phyloP scores from a whole-genome alignment of 2,888 invertebrate species.

The Trichopria drosophilae region DNA sequence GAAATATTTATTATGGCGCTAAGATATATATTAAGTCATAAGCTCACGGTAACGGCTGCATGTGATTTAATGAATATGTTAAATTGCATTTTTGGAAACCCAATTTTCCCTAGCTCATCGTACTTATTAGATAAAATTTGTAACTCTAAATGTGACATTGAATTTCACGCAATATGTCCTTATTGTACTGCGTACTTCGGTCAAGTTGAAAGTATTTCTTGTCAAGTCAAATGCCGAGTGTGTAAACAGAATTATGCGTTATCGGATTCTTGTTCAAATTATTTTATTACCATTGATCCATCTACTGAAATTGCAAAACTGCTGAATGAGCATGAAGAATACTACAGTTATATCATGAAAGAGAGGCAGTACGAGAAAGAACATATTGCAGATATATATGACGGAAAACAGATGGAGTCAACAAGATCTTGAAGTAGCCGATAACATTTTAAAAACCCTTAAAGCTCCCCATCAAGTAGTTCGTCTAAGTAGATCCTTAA shows the following conservation, averaged over 20 bases:
- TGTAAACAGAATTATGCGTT: conserved; percentile 5
- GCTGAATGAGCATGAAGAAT: too few species aligned
- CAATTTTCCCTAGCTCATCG: conserved; percentile 24
- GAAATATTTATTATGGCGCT: conserved; percentile 17
- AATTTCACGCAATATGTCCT: conserved; percentile 20
- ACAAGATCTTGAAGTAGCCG: not conserved
- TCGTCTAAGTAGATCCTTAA: not conserved
- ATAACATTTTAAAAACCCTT: not conserved
- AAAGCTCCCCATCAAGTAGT: conserved; percentile 2
- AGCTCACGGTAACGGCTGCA: conserved; percentile 13
- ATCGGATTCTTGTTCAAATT: conserved; percentile 3
- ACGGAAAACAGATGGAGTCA: too few species aligned
- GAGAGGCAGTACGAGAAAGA: not conserved
- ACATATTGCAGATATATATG: not conserved
- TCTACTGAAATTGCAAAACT: too few species aligned
- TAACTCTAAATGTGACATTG: conserved; percentile 6
- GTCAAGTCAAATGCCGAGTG: not conserved
- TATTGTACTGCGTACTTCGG: conserved; percentile 10
- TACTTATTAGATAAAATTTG: conserved; percentile 20
- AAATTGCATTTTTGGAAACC: conserved; percentile 17
- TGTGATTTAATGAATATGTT: conserved; percentile 20
- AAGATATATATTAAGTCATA: conserved; percentile 10
- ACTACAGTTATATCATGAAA: not conserved
- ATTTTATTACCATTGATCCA: too few species aligned
- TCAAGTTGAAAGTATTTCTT: not conserved